Evolutionary conservation across 2,113 vertebrate species (phyloP).

Genomic region (Psilopogon haemacephalus): DNA sequence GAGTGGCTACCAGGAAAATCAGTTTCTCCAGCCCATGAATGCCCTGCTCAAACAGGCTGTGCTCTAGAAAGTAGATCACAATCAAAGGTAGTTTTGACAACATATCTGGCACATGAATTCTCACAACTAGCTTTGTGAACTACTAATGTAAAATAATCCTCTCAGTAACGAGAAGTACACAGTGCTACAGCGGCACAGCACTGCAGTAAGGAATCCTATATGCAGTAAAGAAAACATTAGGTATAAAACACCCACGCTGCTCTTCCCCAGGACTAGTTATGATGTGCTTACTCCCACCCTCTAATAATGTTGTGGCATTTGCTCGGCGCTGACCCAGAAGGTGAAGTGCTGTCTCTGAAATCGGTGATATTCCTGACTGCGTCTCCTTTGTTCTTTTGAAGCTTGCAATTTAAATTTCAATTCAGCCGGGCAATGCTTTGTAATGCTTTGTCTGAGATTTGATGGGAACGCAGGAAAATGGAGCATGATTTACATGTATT

Average conservation of each 20-base stretch:
- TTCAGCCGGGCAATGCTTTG: not conserved
- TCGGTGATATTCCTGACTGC: accelerated
- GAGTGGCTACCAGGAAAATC: not conserved
- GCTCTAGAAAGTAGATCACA: not conserved
- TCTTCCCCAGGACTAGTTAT: not conserved
- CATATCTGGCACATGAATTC: not conserved
- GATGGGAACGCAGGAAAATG: not conserved
- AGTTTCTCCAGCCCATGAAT: not conserved
- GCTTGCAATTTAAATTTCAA: not conserved
- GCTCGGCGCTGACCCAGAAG: not conserved
- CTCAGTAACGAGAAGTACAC: not conserved
- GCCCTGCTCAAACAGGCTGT: not conserved
- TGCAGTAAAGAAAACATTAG: not conserved
- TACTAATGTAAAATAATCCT: not conserved
- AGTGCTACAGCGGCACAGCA: not conserved
- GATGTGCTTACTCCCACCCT: not conserved
- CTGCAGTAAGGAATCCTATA: not conserved
- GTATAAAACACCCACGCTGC: not conserved
- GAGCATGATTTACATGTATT: not conserved
- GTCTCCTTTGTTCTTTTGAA: not conserved
- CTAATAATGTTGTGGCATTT: not conserved
- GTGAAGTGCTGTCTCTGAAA: not conserved
- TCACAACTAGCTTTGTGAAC: not conserved
- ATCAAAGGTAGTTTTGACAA: not conserved
- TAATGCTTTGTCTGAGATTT: not conserved